A percentile compares a stretch with the other conserved stretches of the same genome.
These are phyloP conservation scores for Mongoloraphidia duomilia DNA, from an alignment of 2,888 invertebrate species.

Conservation along the genomic window DNA sequence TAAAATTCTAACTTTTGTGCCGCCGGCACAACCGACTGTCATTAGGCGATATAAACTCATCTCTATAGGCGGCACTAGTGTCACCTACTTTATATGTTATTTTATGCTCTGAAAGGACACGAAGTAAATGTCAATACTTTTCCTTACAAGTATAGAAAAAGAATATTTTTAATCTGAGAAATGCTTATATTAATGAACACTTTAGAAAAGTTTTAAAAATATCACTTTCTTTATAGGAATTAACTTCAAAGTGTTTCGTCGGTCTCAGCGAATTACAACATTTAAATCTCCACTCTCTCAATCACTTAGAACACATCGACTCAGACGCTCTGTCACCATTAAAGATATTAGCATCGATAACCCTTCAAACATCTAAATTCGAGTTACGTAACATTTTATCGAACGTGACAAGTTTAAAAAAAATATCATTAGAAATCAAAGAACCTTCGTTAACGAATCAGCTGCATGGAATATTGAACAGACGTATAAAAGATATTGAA, in stretches of 20 bases:
- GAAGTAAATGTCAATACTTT: no score
- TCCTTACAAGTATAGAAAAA: no score
- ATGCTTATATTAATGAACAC: no score
- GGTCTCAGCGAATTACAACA: constrained; percentile 56
- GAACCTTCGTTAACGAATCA: constrained; percentile 47
- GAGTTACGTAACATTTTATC: constrained; percentile 39
- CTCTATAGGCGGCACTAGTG: no score
- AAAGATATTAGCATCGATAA: constrained; percentile 51
- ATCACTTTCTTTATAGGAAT: constrained; percentile 33
- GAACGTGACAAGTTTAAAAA: constrained; percentile 56
- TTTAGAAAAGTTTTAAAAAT: no score
- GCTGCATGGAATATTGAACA: constrained; percentile 59
- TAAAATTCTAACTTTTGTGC: no score
- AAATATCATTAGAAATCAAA: constrained; percentile 60
- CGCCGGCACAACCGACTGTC: no score
- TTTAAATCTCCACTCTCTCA: constrained; percentile 59
- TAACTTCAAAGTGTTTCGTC: constrained; percentile 55
- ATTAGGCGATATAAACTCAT: no score
- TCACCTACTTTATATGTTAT: no score
- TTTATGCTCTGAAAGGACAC: no score
- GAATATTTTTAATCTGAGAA: no score
- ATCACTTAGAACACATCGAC: constrained; percentile 58
- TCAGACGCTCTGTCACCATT: constrained; percentile 59
- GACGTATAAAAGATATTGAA: constrained; percentile 64
- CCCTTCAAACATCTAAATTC: constrained; percentile 34